These are phyloP conservation scores for Scaptomyza parva DNA, from an alignment of 2,888 invertebrate species.

Conservation along the genomic window DNA sequence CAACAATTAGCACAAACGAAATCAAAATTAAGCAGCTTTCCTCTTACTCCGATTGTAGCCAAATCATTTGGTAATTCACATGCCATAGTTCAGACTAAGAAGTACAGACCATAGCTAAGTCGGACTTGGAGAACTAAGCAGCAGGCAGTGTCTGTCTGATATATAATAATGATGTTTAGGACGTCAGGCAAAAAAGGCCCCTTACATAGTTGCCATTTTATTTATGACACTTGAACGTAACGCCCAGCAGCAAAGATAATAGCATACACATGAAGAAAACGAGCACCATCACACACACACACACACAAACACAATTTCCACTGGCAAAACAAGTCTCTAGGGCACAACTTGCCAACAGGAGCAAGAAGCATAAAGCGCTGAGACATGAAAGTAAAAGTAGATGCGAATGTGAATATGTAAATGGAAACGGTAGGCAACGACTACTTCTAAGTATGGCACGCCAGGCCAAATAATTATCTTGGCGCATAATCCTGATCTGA, in stretches of 20 bases:
- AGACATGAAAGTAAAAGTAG: slow-evolving; percentile 67
- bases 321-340: slow-evolving; percentile 71
- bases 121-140: slow-evolving; percentile 2
- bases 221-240: slow-evolving; percentile 77
- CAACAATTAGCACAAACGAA: slow-evolving; percentile 74
- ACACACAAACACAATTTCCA: slow-evolving; percentile 51
- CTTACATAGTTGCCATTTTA: slow-evolving; percentile 72
- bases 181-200: slow-evolving; percentile 24
- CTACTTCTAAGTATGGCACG: slow-evolving; percentile 47
- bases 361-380: slow-evolving; percentile 72
- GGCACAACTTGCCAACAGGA: slow-evolving; percentile 77
- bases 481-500: slow-evolving; percentile 69
- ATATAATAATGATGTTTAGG: slow-evolving; percentile 73
- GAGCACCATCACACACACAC: slow-evolving; percentile 22
- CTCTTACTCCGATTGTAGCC: slow-evolving; percentile 27
- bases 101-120: not conserved
- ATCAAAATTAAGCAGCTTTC: slow-evolving; percentile 68
- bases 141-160: slow-evolving; percentile 20
- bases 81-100: slow-evolving; percentile 15
- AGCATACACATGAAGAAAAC: slow-evolving; percentile 42
- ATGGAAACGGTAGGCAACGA: slow-evolving; percentile 35
- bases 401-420: slow-evolving; percentile 39
- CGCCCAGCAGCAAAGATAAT: slow-evolving; percentile 75
- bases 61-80: slow-evolving; percentile 52
- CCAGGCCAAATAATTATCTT: slow-evolving; percentile 75